Conservation (phyloP, 1,140 invertebrate species). For the Stegodyphus mimosarum region DNA sequence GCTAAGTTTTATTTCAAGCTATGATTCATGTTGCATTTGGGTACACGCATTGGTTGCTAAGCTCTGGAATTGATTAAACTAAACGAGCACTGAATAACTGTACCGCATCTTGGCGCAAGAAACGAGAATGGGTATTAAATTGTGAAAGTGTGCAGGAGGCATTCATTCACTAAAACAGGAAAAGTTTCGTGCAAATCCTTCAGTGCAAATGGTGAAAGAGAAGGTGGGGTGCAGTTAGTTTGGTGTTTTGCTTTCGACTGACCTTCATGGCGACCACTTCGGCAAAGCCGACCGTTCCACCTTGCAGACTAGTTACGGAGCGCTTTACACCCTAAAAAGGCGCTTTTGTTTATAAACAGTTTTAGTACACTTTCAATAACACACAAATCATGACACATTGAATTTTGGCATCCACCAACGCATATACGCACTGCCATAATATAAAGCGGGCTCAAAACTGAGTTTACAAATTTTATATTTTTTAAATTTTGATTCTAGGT, state of each 20-base stretch:
- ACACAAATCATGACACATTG: too few species aligned
- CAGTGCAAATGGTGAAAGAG: not conserved
- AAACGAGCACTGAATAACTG: not conserved
- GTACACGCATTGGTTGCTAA: too few species aligned
- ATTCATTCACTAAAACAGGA: not conserved
- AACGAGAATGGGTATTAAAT: not conserved
- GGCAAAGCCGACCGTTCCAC: conserved; percentile 86
- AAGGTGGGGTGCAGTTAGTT: not conserved
- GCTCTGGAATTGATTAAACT: not conserved
- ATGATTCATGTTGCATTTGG: too few species aligned
- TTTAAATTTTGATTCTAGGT: too few species aligned
- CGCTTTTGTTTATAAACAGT: not conserved
- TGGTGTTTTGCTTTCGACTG: conserved; percentile 47
- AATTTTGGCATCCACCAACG: too few species aligned
- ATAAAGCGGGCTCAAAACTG: too few species aligned
- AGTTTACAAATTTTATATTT: too few species aligned
- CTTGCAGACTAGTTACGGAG: conserved; percentile 87
- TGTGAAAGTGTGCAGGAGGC: conserved; percentile 15
- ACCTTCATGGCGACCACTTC: conserved; percentile 97
- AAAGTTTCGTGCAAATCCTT: not conserved
- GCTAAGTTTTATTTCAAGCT: too few species aligned
- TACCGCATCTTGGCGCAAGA: not conserved
- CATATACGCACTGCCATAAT: too few species aligned
- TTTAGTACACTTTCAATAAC: too few species aligned
- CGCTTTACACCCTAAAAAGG: conserved; percentile 81